A percentile compares a stretch with the other conserved stretches of the same genome.
phyloP scores from a whole-genome alignment of 2,888 invertebrate species.

The Mesorhabditis belari region DNA sequence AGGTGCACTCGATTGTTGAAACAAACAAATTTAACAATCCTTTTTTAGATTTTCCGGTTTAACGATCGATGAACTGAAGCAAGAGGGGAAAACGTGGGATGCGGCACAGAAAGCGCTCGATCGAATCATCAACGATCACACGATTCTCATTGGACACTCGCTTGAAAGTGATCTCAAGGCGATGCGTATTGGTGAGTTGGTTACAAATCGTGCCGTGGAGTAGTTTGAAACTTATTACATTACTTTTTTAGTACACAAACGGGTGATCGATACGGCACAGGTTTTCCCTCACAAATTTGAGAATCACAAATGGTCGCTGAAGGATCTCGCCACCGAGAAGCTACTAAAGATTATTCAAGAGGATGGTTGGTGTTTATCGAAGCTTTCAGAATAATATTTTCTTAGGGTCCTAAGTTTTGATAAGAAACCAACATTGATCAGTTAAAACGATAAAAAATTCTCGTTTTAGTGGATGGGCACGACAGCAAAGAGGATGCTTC shows the following conservation, averaged over 20 bases:
- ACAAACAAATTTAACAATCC: constrained; percentile 85
- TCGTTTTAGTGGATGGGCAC: constrained; percentile 72
- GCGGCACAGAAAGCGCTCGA: neutral
- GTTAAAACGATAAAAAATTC: too few species aligned
- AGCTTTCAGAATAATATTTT: neutral
- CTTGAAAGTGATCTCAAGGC: constrained; percentile 85
- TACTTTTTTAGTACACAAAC: constrained; percentile 60
- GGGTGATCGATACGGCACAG: constrained; percentile 85
- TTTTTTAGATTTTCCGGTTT: constrained; percentile 88
- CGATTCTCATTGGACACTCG: constrained; percentile 94
- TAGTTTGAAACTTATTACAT: too few species aligned
- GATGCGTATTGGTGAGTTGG: constrained; percentile 4
- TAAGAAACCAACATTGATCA: too few species aligned
- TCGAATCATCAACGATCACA: constrained; percentile 72
- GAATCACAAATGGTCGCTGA: constrained; percentile 79
- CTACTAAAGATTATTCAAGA: constrained; percentile 86
- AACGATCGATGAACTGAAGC: constrained; percentile 70
- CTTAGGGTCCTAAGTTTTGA: too few species aligned
- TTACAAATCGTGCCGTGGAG: too few species aligned
- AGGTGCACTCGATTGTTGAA: constrained; percentile 3
- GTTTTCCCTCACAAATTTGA: constrained; percentile 82
- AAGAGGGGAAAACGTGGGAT: neutral
- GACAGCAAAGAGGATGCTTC: constrained; percentile 94
- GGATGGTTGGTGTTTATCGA: constrained; percentile 59
- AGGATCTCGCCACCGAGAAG: constrained; percentile 76